These are phyloP conservation scores for Engystomops pustulosus DNA, from an alignment of 2,113 vertebrate species.

Conservation along the genomic window DNA sequence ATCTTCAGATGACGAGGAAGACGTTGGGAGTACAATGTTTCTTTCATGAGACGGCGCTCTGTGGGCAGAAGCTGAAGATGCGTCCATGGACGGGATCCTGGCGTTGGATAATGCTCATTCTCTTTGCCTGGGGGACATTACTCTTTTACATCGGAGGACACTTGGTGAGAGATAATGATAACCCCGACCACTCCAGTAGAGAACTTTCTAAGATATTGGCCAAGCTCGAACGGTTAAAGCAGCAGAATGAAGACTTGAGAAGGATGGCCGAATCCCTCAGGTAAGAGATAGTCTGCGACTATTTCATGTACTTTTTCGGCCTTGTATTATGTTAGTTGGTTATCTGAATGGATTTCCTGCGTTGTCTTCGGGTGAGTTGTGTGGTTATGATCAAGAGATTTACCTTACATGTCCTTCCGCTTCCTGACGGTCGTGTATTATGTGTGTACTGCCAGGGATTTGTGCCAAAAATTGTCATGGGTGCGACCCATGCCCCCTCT, in stretches of 20 bases:
- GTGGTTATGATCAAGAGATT: no score
- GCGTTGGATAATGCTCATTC: slow-evolving; percentile 99
- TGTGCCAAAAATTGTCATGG: no score
- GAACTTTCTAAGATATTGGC: slow-evolving; percentile 97
- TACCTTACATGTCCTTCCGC: no score
- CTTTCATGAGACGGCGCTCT: slow-evolving; percentile 71
- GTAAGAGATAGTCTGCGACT: slow-evolving; percentile 71
- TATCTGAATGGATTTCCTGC: no score
- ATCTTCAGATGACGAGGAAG: slow-evolving; percentile 59
- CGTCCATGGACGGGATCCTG: slow-evolving; percentile 98
- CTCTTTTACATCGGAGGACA: slow-evolving; percentile 98
- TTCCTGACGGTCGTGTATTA: no score
- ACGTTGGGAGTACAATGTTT: slow-evolving; percentile 69
- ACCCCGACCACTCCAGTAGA: slow-evolving; percentile 92
- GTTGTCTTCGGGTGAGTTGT: no score
- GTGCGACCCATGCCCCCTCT: no score
- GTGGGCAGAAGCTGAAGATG: slow-evolving; percentile 84
- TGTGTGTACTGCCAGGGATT: no score
- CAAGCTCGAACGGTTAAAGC: slow-evolving; percentile 96
- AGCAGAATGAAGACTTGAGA: slow-evolving; percentile 97
- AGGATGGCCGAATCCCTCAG: slow-evolving; percentile 97
- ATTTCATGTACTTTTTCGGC: no score
- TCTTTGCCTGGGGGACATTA: slow-evolving; percentile 97
- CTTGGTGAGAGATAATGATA: slow-evolving; percentile 94
- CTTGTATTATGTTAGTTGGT: no score